Base-by-base conservation (phyloP, 2,113 vertebrate species). In the Cephalopholis sonnerati region DNA sequence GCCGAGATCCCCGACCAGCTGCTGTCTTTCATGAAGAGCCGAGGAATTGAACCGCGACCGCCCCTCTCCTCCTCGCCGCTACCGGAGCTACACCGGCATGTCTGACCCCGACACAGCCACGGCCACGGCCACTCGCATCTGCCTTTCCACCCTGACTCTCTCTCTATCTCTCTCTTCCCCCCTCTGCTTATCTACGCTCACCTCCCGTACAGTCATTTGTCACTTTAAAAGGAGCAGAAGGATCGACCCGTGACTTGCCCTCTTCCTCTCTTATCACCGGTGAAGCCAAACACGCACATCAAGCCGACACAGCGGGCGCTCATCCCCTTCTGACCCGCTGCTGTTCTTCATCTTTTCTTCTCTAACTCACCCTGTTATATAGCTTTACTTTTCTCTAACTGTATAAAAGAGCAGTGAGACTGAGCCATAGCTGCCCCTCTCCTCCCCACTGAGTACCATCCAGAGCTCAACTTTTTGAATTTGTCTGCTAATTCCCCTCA, bases 1-100 rank as follows among this genome's bases (percentile, higher is more conserved):
- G 98, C 97, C 0, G 98, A 99, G 94, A 98, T 99, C 87, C 98
- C 98, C 0, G 98, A 99, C 88, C 98, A 99, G 94, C 96, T 99
- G 76, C 96, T 99, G 54, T 98, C 97, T 72, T 99, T 98, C 70
- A 99, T 99, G 98, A 98, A 97, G 90, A 96, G 95, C 77, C 94
- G 94, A 4, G 96, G 97, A 83, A 95, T 99, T 82, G 97, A 98
- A 89, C 98, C 98, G 29, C 96, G 93, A 63, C 96, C 94, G 3
- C 79, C 87, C 81, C 94, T 79, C 69, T 89, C 91, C 54, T 85
- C 94, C 59, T 94, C 93, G 5, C 86, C 93, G 0, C 64, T 92
- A 5, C 92, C 93, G 0, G 85, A 88, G 72, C 88, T 93, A 6
- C 92, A 90, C 62, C 72, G 68, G 10, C 90, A 90, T 61, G 91